Evolutionary conservation across 2,888 invertebrate genomes (phyloP).

Genomic region (Dexiosoma caninum): DNA sequence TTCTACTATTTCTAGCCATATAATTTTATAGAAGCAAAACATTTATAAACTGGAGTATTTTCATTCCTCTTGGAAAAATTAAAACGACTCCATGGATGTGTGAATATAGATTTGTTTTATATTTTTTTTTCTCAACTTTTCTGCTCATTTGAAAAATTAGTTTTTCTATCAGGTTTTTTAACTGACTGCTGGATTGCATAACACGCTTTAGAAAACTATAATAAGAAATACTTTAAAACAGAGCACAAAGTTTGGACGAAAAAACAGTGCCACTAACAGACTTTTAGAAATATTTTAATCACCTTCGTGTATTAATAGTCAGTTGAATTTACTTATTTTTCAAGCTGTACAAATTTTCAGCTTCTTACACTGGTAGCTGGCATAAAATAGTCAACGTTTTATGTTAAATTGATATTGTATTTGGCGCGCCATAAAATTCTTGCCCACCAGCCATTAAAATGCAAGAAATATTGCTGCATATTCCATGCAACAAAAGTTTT

Average conservation of each 20-base stretch:
- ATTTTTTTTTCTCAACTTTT: neutral
- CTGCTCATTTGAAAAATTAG: conserved; percentile 17
- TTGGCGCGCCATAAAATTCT: conserved; percentile 27
- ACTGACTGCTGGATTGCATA: conserved; percentile 56
- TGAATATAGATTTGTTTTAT: conserved; percentile 53
- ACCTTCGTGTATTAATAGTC: neutral
- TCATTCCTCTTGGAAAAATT: neutral
- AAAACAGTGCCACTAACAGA: conserved; percentile 20
- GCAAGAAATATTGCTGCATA: conserved; percentile 38
- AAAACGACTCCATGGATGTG: conserved; percentile 54
- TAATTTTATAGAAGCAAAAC: conserved; percentile 8
- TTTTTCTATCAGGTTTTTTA: conserved; percentile 47
- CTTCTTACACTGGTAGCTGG: neutral
- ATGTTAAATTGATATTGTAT: conserved; percentile 10
- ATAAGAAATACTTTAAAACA: conserved; percentile 7
- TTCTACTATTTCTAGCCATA: neutral
- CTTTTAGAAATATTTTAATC: conserved; percentile 30
- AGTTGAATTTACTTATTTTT: conserved; percentile 7
- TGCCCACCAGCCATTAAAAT: conserved; percentile 59
- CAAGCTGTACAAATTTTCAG: too few species aligned
- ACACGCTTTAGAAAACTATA: conserved; percentile 19
- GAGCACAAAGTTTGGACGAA: conserved; percentile 22
- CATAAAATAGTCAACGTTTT: conserved; percentile 3
- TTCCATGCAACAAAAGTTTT: neutral
- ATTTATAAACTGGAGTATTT: conserved; percentile 19